Evolutionary conservation across 2,888 invertebrate species (phyloP).

Genomic region (Noctua janthina): DNA sequence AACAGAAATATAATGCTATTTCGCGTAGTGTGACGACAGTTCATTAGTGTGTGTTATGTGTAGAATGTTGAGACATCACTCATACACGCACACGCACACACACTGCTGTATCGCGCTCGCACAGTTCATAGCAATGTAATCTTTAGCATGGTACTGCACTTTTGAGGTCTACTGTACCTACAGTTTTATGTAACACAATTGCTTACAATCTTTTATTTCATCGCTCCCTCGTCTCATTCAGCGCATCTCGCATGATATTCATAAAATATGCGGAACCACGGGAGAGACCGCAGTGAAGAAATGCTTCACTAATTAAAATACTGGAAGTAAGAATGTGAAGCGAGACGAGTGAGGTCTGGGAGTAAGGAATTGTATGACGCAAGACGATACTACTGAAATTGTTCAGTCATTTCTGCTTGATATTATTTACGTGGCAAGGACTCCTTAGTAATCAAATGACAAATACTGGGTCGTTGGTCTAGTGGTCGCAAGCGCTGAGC

Average conservation of each 20-base stretch:
- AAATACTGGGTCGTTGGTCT: not conserved
- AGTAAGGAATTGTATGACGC: conserved; percentile 18
- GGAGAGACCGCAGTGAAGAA: not conserved
- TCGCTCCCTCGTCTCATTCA: conserved; percentile 33
- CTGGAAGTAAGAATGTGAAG: conserved; percentile 40
- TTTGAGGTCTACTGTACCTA: no score
- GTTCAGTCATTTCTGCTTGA: conserved; percentile 12
- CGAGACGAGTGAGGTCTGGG: conserved; percentile 25
- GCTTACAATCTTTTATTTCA: conserved; percentile 14
- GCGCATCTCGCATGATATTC: conserved; percentile 19
- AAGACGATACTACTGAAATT: conserved; percentile 8
- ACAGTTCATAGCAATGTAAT: no score
- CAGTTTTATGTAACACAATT: conserved; percentile 30
- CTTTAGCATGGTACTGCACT: no score
- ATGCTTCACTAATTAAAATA: conserved; percentile 33
- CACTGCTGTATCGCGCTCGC: no score
- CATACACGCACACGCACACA: no score
- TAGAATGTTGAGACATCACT: no score
- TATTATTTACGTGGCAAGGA: not conserved
- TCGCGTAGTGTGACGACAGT: no score
- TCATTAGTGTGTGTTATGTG: no score
- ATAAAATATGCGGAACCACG: not conserved
- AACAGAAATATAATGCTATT: no score
- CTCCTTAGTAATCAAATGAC: not conserved
- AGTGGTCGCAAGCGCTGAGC: not conserved